These are phyloP conservation scores for Pararge aegeria DNA, from an alignment of 1,140 invertebrate genomes.

Conservation along the genomic window DNA sequence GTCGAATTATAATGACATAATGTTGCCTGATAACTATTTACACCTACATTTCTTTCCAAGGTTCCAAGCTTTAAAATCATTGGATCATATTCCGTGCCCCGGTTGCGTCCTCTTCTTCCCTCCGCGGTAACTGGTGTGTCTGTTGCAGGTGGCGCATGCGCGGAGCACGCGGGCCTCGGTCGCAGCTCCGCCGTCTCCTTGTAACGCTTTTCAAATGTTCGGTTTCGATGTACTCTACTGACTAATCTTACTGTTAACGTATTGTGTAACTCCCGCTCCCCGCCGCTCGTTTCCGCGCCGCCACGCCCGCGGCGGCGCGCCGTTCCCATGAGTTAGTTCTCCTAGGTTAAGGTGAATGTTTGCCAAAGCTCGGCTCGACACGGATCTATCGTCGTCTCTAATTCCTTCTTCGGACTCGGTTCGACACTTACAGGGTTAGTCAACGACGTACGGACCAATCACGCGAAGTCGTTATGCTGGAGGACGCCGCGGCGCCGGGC, in stretches of 20 bases:
- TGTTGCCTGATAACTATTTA: no score
- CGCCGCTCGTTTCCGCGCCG: slow-evolving; percentile 17
- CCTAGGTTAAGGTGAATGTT: slow-evolving; percentile 69
- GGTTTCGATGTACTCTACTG: slow-evolving; percentile 46
- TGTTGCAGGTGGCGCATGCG: slow-evolving; percentile 52
- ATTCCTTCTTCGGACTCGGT: slow-evolving; percentile 47
- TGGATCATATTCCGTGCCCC: no score
- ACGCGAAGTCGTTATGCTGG: slow-evolving; percentile 47
- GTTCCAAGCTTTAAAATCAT: no score
- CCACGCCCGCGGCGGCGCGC: slow-evolving; percentile 37
- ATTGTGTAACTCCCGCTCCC: slow-evolving; percentile 36
- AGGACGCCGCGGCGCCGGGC: slow-evolving; percentile 33
- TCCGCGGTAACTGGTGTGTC: not conserved
- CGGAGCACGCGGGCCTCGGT: slow-evolving; percentile 45
- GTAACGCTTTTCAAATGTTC: slow-evolving; percentile 48
- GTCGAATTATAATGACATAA: no score
- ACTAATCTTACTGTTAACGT: slow-evolving; percentile 41
- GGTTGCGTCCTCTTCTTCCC: no score
- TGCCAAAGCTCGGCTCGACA: slow-evolving; percentile 68
- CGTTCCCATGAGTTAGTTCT: slow-evolving; percentile 75
- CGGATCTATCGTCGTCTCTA: slow-evolving; percentile 56
- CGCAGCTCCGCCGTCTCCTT: slow-evolving; percentile 39
- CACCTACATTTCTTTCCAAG: no score
- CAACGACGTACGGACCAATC: slow-evolving; percentile 61
- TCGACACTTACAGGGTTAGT: slow-evolving; percentile 59